A percentile compares a stretch with the other conserved stretches of the same genome.
Conservation (phyloP, 2,113 vertebrate species). For the Ibidorhyncha struthersii region DNA sequence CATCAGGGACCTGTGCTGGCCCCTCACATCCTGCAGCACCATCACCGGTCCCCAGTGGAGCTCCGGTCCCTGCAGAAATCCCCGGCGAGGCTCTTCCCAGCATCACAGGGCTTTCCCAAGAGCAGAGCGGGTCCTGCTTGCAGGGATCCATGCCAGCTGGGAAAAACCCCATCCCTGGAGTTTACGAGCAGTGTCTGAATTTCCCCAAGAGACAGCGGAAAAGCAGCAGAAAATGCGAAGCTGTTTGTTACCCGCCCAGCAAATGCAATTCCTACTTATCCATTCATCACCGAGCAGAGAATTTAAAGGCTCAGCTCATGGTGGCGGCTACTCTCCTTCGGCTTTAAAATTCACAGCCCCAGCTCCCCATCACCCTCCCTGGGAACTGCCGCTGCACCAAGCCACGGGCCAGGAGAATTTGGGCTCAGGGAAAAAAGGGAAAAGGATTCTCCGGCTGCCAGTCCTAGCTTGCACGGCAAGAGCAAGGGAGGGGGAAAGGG, state of each 20-base stretch:
- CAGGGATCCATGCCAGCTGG: not conserved
- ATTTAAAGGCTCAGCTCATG: not conserved
- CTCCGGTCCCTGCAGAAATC: not conserved
- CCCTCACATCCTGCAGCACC: not conserved
- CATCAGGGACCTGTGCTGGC: not conserved
- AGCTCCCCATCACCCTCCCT: not conserved
- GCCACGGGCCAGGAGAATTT: not conserved
- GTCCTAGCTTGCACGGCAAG: fast-evolving
- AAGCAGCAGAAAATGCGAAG: conserved; percentile 27
- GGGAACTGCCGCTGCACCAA: not conserved
- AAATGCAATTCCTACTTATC: conserved; percentile 35
- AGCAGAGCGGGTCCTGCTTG: not conserved
- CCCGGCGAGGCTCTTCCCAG: not conserved
- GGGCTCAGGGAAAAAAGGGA: not conserved
- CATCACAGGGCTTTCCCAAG: not conserved
- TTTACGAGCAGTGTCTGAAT: not conserved
- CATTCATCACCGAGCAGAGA: not conserved
- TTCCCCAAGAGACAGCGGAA: not conserved
- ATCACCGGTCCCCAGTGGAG: not conserved
- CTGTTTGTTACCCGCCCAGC: not conserved
- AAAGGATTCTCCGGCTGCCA: not conserved
- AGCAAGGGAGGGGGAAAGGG: not conserved
- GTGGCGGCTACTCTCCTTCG: not conserved
- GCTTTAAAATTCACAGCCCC: not conserved
- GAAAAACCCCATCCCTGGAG: not conserved